Percentiles rank a stretch among this genome's conserved stretches.
Conservation (phyloP, 2,888 invertebrate genomes). For the Agrilus cyanescens region DNA sequence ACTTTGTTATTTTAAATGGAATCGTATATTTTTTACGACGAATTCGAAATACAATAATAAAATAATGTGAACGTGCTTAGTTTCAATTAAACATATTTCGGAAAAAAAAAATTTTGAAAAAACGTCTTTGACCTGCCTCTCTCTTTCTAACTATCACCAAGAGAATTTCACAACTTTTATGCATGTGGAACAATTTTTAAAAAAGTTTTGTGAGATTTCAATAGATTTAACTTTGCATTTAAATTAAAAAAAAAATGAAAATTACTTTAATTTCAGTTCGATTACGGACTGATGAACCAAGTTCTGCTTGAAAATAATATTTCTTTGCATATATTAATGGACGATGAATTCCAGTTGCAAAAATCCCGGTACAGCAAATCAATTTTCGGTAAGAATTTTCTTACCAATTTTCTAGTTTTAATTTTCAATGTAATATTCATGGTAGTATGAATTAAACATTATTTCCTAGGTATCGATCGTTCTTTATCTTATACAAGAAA, state of each 20-base stretch:
- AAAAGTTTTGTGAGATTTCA: constrained; percentile 3
- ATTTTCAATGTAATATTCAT: neutral
- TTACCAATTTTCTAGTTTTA: neutral
- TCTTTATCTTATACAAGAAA: constrained; percentile 68
- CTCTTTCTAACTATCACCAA: too few species aligned
- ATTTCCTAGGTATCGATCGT: constrained; percentile 57
- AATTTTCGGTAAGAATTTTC: constrained; percentile 53
- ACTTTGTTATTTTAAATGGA: too few species aligned
- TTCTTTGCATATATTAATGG: constrained; percentile 71
- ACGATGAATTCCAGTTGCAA: constrained; percentile 65
- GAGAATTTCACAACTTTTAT: too few species aligned
- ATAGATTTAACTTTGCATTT: neutral
- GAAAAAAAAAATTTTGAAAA: too few species aligned
- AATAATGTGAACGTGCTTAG: too few species aligned
- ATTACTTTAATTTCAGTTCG: constrained; percentile 44
- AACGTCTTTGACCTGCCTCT: too few species aligned
- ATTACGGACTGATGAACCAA: constrained; percentile 73
- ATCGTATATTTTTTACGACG: too few species aligned
- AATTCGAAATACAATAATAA: too few species aligned
- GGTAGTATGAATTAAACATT: neutral
- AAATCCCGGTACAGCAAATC: constrained; percentile 60
- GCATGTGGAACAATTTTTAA: too few species aligned
- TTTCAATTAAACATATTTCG: too few species aligned
- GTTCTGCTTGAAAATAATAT: constrained; percentile 70
- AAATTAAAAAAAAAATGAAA: too few species aligned